Conservation (phyloP, 1,140 invertebrate genomes). For the Elysia chlorotica region DNA sequence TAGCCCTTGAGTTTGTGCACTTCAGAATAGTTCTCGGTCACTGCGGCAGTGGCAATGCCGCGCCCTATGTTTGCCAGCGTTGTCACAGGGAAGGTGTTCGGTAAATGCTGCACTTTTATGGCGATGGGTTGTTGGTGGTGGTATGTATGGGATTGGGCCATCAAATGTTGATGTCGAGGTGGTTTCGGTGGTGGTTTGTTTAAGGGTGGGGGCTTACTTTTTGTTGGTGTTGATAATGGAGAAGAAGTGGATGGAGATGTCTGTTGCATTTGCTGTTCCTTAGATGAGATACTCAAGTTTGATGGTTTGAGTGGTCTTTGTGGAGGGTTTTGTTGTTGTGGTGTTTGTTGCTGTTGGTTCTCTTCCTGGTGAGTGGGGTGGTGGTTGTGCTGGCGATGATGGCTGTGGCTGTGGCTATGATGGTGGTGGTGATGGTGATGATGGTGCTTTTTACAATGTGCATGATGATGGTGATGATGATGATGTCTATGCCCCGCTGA, state of each 20-base stretch:
- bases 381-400: conserved; percentile 17
- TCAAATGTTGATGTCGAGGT: not conserved
- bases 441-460: not conserved
- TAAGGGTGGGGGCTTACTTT: not conserved
- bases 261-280: too few relatives aligned
- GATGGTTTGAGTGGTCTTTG: not conserved
- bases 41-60: too few relatives aligned
- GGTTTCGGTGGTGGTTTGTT: not conserved
- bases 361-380: conserved; percentile 11
- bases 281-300: too few relatives aligned
- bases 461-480: not conserved
- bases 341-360: not conserved
- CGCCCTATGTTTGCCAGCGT: not conserved
- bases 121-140: not conserved
- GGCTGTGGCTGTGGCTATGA: not conserved
- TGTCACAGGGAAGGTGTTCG: not conserved
- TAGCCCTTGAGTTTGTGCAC: conserved; percentile 20
- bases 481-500: not conserved
- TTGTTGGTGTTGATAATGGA: not conserved
- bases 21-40: conserved; percentile 12
- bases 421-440: conserved; percentile 9
- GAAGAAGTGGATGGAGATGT: not conserved
- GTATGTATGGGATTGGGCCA: not conserved
- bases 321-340: not conserved
- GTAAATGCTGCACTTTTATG: too few relatives aligned